Percentiles rank a stretch among this genome's conserved stretches.
phyloP scores from a whole-genome alignment of 30 jellyfish, hydroid and myxozoan species.

The Aurelia sp. region DNA sequence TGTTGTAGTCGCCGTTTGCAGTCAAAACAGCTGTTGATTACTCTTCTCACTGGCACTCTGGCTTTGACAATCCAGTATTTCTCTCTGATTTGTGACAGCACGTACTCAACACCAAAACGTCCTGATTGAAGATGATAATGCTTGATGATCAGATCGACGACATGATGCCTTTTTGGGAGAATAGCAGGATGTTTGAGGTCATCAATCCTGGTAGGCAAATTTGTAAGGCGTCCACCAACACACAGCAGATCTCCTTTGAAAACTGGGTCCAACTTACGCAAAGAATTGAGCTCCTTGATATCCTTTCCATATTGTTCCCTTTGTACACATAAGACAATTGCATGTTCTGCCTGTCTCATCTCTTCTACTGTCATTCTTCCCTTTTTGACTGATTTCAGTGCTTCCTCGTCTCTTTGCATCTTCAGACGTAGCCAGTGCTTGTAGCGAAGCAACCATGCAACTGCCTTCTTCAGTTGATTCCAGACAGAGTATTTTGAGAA shows the following conservation, averaged over 20 bases:
- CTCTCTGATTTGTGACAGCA: slow-evolving; percentile 15
- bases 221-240: slow-evolving; percentile 47
- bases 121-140: slow-evolving; percentile 30
- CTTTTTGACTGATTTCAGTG: neutral
- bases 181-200: slow-evolving; percentile 26
- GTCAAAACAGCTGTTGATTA: neutral
- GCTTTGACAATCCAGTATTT: slow-evolving; percentile 15
- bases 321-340: slow-evolving; percentile 39
- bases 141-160: slow-evolving; percentile 29
- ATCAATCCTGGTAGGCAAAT: slow-evolving; percentile 11
- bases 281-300: slow-evolving; percentile 24
- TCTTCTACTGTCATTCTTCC: slow-evolving; percentile 47
- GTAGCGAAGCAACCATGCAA: slow-evolving; percentile 68
- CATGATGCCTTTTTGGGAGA: slow-evolving; percentile 42
- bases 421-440: slow-evolving; percentile 33
- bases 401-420: slow-evolving; percentile 16
- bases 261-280: slow-evolving; percentile 42
- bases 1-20: slow-evolving; percentile 1
- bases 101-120: slow-evolving; percentile 41
- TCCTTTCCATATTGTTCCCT: slow-evolving; percentile 42
- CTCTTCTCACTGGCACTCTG: neutral
- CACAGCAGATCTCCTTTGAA: slow-evolving; percentile 12
- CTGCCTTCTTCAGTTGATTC: slow-evolving; percentile 41
- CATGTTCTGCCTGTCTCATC: slow-evolving; percentile 32
- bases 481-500: slow-evolving; percentile 28